Conservation (phyloP, 1,140 invertebrate species). For the Drepana arcuata region DNA sequence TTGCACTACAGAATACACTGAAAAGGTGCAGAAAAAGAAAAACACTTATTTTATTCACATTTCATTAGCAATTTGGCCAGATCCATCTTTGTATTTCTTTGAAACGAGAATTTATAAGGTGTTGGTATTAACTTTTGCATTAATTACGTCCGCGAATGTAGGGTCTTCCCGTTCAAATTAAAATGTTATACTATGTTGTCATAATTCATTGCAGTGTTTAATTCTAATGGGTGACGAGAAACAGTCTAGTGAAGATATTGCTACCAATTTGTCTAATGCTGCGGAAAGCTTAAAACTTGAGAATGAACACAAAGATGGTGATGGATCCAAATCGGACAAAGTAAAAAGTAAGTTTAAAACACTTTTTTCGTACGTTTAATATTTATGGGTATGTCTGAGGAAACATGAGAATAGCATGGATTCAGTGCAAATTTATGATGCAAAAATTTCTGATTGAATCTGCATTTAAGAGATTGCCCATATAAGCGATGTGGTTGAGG, state of each 20-base stretch:
- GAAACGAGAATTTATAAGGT: no score
- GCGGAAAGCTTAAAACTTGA: conserved; percentile 36
- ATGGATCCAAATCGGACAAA: conserved; percentile 42
- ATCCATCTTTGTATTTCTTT: no score
- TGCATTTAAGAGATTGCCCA: no score
- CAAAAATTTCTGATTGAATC: no score
- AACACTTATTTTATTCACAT: background rate
- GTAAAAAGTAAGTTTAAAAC: conserved; percentile 35
- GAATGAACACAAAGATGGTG: conserved; percentile 34
- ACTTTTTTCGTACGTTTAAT: background rate
- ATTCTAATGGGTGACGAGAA: conserved; percentile 45
- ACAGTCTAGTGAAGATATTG: conserved; percentile 19
- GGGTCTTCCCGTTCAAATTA: background rate
- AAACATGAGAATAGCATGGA: background rate
- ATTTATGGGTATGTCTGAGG: background rate
- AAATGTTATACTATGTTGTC: background rate
- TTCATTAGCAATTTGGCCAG: no score
- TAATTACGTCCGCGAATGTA: background rate
- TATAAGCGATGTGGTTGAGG: no score
- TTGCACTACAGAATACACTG: background rate
- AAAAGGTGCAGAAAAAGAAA: background rate
- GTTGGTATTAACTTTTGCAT: background rate
- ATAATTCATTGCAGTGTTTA: background rate
- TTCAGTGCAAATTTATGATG: no score
- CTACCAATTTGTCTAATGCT: conserved; percentile 18